These are phyloP conservation scores for Orchesella flavescens DNA, from an alignment of 2,888 invertebrate genomes.

Conservation along the genomic window DNA sequence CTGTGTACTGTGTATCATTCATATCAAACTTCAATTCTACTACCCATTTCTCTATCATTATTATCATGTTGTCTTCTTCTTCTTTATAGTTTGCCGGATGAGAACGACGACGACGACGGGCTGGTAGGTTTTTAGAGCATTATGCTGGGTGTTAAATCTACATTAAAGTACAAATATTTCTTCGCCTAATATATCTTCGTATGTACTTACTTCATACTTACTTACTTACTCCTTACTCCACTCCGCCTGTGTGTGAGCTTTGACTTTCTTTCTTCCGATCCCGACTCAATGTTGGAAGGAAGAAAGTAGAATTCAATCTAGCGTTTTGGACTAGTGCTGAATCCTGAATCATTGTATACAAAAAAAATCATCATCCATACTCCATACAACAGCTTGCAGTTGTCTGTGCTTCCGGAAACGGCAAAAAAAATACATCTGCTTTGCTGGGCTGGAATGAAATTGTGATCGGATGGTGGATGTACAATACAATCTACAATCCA, in stretches of 20 bases:
- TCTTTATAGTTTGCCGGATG: too few species aligned
- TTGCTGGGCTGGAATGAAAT: not conserved
- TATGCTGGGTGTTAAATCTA: too few species aligned
- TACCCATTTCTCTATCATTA: too few species aligned
- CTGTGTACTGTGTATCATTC: too few species aligned
- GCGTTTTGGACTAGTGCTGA: not conserved
- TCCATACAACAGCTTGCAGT: not conserved
- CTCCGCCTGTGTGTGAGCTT: not conserved
- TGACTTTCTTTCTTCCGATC: not conserved
- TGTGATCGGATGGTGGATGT: not conserved
- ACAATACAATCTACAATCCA: not conserved
- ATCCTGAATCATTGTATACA: not conserved
- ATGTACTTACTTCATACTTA: not conserved
- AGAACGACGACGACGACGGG: too few species aligned
- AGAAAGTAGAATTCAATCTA: not conserved
- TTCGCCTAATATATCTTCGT: too few species aligned
- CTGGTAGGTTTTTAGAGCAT: too few species aligned
- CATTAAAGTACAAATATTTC: too few species aligned
- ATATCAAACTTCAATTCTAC: too few species aligned
- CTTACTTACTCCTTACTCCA: not conserved
- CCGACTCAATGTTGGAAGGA: not conserved
- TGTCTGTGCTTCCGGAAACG: constrained; percentile 36
- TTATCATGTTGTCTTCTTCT: too few species aligned
- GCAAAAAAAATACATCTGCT: constrained; percentile 23
- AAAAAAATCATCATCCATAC: not conserved